Evolutionary conservation across 2,888 invertebrate species (phyloP).

Genomic region (Hypercompe scribonia): DNA sequence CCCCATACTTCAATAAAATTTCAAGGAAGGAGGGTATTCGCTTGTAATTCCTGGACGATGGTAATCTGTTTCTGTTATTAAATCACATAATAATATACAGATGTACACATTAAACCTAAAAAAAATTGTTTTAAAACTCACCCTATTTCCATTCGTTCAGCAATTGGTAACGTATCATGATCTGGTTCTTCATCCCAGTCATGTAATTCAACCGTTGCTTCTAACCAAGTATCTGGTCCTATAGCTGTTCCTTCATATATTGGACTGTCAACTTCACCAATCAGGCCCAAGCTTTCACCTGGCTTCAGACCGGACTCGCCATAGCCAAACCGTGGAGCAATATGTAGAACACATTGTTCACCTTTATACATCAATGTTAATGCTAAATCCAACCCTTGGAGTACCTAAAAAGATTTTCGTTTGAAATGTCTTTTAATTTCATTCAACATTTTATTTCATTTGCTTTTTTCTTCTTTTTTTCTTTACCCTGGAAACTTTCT

Average conservation of each 20-base stretch:
- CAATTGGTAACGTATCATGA: slow-evolving; percentile 88
- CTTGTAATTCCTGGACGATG: too few species aligned
- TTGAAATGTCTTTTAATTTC: too few species aligned
- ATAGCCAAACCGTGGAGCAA: slow-evolving; percentile 94
- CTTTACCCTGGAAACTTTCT: background rate
- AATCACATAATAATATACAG: background rate
- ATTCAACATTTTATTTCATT: too few species aligned
- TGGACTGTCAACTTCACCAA: slow-evolving; percentile 69
- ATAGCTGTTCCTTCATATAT: slow-evolving; percentile 86
- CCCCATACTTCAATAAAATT: too few species aligned
- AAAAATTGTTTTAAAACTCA: slow-evolving; percentile 57
- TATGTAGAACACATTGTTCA: slow-evolving; percentile 91
- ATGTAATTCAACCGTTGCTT: slow-evolving; percentile 91
- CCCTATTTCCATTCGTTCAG: slow-evolving; percentile 92
- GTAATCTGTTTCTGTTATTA: too few species aligned
- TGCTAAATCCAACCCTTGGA: slow-evolving; percentile 94
- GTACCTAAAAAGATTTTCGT: slow-evolving; percentile 71
- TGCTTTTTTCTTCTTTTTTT: background rate
- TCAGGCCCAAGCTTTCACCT: slow-evolving; percentile 74
- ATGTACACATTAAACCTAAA: background rate
- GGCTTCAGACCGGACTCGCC: slow-evolving; percentile 90
- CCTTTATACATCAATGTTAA: slow-evolving; percentile 94
- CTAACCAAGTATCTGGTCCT: slow-evolving; percentile 88
- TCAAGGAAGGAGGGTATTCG: too few species aligned
- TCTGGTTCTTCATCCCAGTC: slow-evolving; percentile 89